Conservation (phyloP, 2,113 vertebrate species). For the Fukomys damarensis region DNA sequence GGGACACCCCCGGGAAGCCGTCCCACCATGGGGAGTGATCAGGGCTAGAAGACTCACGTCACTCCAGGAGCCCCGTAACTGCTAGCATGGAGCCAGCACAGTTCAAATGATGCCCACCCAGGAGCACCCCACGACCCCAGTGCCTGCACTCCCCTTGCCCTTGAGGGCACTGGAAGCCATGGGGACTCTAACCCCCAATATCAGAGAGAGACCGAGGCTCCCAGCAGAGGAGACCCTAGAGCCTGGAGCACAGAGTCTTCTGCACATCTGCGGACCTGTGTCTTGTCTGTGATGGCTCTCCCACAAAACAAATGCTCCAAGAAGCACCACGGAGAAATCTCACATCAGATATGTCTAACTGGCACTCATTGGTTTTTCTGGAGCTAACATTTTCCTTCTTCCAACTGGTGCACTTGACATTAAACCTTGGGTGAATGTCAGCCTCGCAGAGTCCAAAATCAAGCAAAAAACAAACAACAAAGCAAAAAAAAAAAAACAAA, state of each 20-base stretch:
- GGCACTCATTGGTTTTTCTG: fast-evolving
- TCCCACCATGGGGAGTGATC: fast-evolving
- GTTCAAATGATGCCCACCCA: fast-evolving
- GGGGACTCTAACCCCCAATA: fast-evolving
- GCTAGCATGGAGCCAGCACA: fast-evolving
- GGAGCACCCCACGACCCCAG: neutral
- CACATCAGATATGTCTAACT: fast-evolving
- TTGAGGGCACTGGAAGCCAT: fast-evolving
- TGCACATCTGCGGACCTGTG: fast-evolving
- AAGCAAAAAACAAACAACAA: neutral
- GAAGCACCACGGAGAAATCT: fast-evolving
- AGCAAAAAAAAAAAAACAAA: neutral
- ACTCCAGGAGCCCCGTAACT: fast-evolving
- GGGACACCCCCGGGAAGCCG: fast-evolving
- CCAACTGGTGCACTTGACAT: conserved; percentile 72
- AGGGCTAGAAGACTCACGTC: fast-evolving
- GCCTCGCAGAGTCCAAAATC: conserved; percentile 71
- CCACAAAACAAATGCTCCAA: neutral
- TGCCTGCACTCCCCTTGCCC: fast-evolving
- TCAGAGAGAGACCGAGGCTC: neutral
- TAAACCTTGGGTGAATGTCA: conserved; percentile 72
- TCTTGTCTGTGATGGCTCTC: fast-evolving
- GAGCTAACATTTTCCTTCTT: conserved; percentile 47
- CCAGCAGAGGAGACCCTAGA: fast-evolving
- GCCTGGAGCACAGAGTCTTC: fast-evolving